Evolutionary conservation across 2,888 invertebrate genomes (phyloP), one percentile per base, ranked within the genome.

Genomic region (Cosmopolites sordidus): DNA sequence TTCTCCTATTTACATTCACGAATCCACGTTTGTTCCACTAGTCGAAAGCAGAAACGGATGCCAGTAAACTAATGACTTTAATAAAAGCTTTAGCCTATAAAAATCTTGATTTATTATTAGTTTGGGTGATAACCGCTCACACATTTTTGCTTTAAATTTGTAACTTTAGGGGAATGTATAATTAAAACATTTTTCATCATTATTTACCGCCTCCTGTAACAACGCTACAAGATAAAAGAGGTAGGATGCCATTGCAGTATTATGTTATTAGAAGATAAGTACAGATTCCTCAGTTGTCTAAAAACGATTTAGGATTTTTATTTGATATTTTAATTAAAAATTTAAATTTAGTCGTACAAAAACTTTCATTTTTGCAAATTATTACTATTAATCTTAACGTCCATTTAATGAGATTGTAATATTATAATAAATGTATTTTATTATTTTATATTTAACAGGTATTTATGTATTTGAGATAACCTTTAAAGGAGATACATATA

Each of bases 81-180:
- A 74, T 74, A 74, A 74, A 73, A 73, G 72, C 71, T 65, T 58
- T 65, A 71, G 73, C 71, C 73, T 71, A 74, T 73, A 74, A 74
- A 74, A 74, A 72, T 74, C 71, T 71, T 74, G 73, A 74, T 74
- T 74, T 74, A 74, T 73, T 72, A 69, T 69, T 68, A 70, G 70
- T 71, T 70, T 68, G 69, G 69, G 66, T 69, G 69, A 72, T 73
- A 72, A 73, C 69, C 67, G 69, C 69, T 71, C 69, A 66, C 72
- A 72, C 72, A 72, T 72, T 72, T 72, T 70, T 70, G 62, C 66
- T 60, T 63, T 66, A 60, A 69, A 71, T 67, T 64, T 66, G 61
- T 67, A 66, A 67, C 67, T 68, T 66, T 66, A 66, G 64, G 64
- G 68, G 69, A 69, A 70, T 68, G 69, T 65, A 71, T 71, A 71